Base-by-base conservation (phyloP, 2,113 vertebrate genomes). In the Antechinus flavipes region DNA sequence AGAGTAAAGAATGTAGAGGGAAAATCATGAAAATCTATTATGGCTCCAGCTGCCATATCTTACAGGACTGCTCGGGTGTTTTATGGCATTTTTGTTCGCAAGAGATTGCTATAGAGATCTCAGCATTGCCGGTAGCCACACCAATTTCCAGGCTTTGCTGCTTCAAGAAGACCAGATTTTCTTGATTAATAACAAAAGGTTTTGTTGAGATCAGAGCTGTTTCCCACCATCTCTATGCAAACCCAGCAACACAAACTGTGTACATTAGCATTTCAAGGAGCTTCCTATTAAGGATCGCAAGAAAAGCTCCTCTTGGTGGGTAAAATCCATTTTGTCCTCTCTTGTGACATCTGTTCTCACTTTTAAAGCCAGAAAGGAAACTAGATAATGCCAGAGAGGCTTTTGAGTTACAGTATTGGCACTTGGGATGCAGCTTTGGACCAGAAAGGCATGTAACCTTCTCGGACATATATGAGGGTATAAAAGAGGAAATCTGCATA, bases 221-320 rank as follows among this genome's bases (percentile, higher is more conserved):
- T 99, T 99, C 99, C 99, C 99, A 99, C 99, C 99, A 98, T 99
- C 99, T 99, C 99, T 98, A 98, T 99, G 99, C 99, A 98, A 99
- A 99, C 99, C 98, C 97, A 98, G 98, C 99, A 99, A 99, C 98
- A 99, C 98, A 99, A 99, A 99, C 99, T 98, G 98, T 94, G 98
- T 98, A 98, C 98, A 99, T 99, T 99, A 99, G 99, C 99, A 99
- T 99, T 99, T 99, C 99, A 99, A 99, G 99, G 99, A 98, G 98
- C 98, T 98, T 98, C 99, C 99, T 99, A 99, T 99, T 99, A 99
- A 99, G 96, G 97, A 98, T 97, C 98, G 99, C 98, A 99, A 99
- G 99, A 99, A 99, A 99, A 99, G 99, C 99, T 99, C 98, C 98
- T 99, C 99, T 99, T 97, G 96, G 99, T 98, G 98, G 99, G 99